phyloP scores from a whole-genome alignment of 2,888 invertebrate genomes.

The Drosophila antonietae region DNA sequence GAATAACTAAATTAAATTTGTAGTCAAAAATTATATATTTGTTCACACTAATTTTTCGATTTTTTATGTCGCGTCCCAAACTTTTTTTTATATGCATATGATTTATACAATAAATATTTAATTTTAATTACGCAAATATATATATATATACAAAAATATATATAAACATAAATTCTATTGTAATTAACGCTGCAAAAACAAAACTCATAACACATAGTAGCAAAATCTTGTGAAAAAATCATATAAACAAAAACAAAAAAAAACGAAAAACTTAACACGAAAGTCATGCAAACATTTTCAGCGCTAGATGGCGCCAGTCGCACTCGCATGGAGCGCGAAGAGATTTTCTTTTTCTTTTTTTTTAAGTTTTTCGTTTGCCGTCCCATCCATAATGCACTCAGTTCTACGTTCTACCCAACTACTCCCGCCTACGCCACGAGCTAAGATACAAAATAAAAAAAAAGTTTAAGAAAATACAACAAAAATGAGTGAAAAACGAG shows the following conservation, averaged over 20 bases:
- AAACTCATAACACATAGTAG: slow-evolving; percentile 48
- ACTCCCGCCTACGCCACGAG: slow-evolving; percentile 58
- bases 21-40: slow-evolving; percentile 47
- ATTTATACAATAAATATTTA: slow-evolving; percentile 56
- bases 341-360: slow-evolving; percentile 11
- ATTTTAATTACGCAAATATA: slow-evolving; percentile 61
- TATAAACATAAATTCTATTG: slow-evolving; percentile 68
- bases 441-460: slow-evolving; percentile 49
- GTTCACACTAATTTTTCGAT: slow-evolving; percentile 33
- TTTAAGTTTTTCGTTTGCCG: slow-evolving; percentile 36
- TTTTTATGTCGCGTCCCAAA: slow-evolving; percentile 36
- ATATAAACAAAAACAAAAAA: slow-evolving; percentile 37
- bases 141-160: slow-evolving; percentile 19
- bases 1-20: slow-evolving; percentile 46
- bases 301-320: slow-evolving; percentile 10
- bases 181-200: slow-evolving; percentile 72
- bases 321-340: not conserved
- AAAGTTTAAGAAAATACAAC: slow-evolving; percentile 6
- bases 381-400: slow-evolving; percentile 42
- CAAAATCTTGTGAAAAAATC: slow-evolving; percentile 37
- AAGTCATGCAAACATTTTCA: slow-evolving; percentile 51
- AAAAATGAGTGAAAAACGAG: slow-evolving; percentile 8
- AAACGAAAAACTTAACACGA: slow-evolving; percentile 41
- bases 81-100: slow-evolving; percentile 31
- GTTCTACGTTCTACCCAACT: slow-evolving; percentile 44